Percentiles rank a stretch among this genome's conserved stretches.
phyloP scores from a whole-genome alignment of 2,113 vertebrate genomes.

The Bungarus multicinctus region DNA sequence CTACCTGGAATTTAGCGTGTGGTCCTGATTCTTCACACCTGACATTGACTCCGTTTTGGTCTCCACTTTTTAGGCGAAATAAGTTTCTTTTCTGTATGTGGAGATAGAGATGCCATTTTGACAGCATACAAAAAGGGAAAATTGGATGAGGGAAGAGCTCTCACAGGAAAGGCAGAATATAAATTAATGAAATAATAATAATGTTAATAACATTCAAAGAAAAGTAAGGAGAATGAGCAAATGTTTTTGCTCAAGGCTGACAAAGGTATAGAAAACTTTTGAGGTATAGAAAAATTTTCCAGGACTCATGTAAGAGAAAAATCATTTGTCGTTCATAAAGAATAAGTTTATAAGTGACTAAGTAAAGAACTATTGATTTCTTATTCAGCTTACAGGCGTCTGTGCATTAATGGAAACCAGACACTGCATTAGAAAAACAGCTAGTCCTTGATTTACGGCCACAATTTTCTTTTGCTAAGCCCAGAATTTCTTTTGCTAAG shows the following conservation, averaged over 20 bases:
- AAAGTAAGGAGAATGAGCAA: neutral
- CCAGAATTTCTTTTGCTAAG: neutral
- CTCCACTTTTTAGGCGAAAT: neutral
- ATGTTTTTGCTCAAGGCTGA: neutral
- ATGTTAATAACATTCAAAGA: neutral
- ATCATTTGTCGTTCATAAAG: neutral
- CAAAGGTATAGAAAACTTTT: neutral
- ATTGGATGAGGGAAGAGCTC: neutral
- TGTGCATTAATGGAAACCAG: neutral
- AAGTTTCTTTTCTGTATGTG: neutral
- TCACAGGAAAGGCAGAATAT: neutral
- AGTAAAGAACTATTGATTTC: no score
- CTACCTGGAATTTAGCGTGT: neutral
- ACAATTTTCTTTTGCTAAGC: neutral
- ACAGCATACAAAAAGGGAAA: neutral
- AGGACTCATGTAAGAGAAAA: neutral
- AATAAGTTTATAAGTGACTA: neutral
- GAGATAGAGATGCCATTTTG: neutral
- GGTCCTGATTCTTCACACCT: neutral
- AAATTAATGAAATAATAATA: neutral
- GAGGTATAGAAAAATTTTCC: neutral
- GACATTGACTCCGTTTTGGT: neutral
- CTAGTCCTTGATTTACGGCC: neutral
- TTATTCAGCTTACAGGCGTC: neutral
- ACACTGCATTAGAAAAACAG: neutral